Evolutionary conservation across 1,140 invertebrate species (phyloP).

Genomic region (Drosophila albomicans): DNA sequence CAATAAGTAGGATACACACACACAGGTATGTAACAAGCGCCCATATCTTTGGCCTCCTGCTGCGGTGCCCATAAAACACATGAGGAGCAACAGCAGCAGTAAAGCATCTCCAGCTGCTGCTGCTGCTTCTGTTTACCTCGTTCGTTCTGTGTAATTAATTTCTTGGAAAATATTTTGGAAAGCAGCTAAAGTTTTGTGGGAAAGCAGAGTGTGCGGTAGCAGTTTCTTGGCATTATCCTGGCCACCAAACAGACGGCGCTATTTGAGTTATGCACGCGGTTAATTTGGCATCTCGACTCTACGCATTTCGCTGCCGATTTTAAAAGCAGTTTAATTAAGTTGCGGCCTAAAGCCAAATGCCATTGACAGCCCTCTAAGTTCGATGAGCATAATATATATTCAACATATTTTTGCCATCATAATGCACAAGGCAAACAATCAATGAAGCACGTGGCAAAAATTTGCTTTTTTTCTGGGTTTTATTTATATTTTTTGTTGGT

Average conservation of each 20-base stretch:
- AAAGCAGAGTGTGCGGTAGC: not conserved
- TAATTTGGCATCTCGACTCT: constrained; percentile 38
- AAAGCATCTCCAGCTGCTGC: not conserved
- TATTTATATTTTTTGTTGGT: not conserved
- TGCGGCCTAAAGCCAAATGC: constrained; percentile 27
- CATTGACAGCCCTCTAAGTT: constrained; percentile 21
- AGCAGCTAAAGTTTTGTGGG: constrained; percentile 31
- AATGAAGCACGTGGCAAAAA: constrained; percentile 33
- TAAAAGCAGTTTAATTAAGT: constrained; percentile 69
- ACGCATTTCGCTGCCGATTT: constrained; percentile 25
- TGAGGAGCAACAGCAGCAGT: constrained; percentile 1
- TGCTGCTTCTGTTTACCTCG: constrained; percentile 20
- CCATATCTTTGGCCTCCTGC: constrained; percentile 47
- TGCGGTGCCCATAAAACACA: constrained; percentile 48
- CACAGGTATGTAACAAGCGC: constrained; percentile 48
- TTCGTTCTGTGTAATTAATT: constrained; percentile 69
- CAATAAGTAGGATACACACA: constrained; percentile 70
- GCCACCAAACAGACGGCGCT: constrained; percentile 18
- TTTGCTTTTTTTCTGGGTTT: not conserved
- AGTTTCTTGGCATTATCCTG: constrained; percentile 39
- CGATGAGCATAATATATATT: constrained; percentile 43
- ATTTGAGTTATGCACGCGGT: constrained; percentile 72
- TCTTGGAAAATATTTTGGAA: constrained; percentile 69
- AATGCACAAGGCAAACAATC: constrained; percentile 67
- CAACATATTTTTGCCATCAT: constrained; percentile 21